Percentiles rank a stretch among this genome's conserved stretches.
Conservation (phyloP, 2,113 vertebrate species). For the Acrocephalus kingi region DNA sequence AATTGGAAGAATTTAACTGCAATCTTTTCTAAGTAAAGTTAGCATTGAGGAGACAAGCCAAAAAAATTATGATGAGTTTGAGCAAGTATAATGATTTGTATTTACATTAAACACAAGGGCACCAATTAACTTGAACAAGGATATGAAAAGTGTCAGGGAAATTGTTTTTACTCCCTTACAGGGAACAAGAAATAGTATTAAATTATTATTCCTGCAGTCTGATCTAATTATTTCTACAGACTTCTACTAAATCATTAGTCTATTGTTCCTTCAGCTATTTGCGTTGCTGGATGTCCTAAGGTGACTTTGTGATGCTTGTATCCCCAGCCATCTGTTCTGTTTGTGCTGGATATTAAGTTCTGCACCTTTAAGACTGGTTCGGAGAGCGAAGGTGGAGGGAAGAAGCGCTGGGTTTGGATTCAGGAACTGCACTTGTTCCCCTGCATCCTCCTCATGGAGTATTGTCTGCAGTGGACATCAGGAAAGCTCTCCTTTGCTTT, state of each 20-base stretch:
- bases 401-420: neutral
- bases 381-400: rapidly evolving
- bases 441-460: neutral
- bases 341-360: neutral
- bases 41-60: neutral
- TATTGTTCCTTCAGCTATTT: neutral
- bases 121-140: neutral
- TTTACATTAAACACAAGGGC: neutral
- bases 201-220: neutral
- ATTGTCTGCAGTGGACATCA: neutral
- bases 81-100: neutral
- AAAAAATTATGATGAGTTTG: neutral
- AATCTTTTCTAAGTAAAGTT: neutral
- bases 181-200: neutral
- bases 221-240: neutral
- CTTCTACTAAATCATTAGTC: neutral
- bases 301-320: neutral
- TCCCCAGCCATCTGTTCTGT: neutral
- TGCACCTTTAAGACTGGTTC: neutral
- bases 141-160: neutral
- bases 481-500: neutral
- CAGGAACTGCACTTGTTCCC: neutral
- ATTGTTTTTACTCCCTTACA: neutral
- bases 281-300: neutral
- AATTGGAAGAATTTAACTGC: neutral